Base-by-base conservation (phyloP, 2,797 vertebrate genomes). In the Thamnophis elegans region DNA sequence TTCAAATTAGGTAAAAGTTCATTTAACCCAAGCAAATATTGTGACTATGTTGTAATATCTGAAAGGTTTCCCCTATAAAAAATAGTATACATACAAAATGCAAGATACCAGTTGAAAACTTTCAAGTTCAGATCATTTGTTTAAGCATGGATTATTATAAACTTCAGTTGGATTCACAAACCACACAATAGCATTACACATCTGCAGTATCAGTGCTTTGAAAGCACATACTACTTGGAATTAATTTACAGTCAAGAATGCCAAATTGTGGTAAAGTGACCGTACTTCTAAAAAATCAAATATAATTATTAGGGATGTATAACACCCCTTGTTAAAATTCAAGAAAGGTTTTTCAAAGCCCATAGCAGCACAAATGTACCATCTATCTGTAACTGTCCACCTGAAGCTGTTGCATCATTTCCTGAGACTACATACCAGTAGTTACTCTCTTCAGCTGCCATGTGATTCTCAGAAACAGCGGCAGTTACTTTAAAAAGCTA, bases 11-110 rank as follows among this genome's bases (percentile, higher is more conserved):
- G 90, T n/a, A 92, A 60, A 47, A 93, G 54, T 88, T 51, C 0
- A 0, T 92, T 95, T 93, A 92, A 92, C 73, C 54, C 2, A 85
- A 93, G 96, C 47, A 7, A 78, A 93, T 96, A 96, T 95, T 36
- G 54, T 65, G 85, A 95, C 20, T 65, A 96, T 93, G 95, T 88
- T 1, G 0, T 22, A 0, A 28, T 55, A 20, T 93, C 89, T 95
- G 94, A 96, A 95, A 86, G 94, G 85, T 92, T 93, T 94, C 82
- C 90, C 16, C 94, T 62, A 65, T n/a, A n/a, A 87, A 8, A 91
- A 86, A 18, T 28, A 90, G 8, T 8, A 12, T 7, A 90, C 28
- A 56, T 54, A 58, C 36, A 82, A 56, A 90, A 85, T 51, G 36
- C 10, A 16, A 28, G 32, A 59, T n/a, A 78, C 20, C 36, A 51